Evolutionary conservation across 2,888 invertebrate species (phyloP).

Genomic region (Gymnosoma rotundatum): DNA sequence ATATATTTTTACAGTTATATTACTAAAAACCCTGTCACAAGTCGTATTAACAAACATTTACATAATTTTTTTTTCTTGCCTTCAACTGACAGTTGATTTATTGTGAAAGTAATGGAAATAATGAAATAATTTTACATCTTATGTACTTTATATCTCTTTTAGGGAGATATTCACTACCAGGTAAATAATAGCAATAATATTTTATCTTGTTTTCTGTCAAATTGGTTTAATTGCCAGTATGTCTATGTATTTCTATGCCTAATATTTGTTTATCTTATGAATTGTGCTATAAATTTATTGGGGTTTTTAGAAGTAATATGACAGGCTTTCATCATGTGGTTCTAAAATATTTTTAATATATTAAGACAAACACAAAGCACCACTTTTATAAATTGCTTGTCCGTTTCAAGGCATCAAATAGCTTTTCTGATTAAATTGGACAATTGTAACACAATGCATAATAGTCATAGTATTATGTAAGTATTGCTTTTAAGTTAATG

Average conservation of each 20-base stretch:
- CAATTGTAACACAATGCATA: too few species aligned
- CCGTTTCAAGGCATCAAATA: background rate
- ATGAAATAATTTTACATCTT: conserved; percentile 42
- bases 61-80: conserved; percentile 58
- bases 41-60: conserved; percentile 59
- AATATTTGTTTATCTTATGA: background rate
- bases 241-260: conserved; percentile 1
- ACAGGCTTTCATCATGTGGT: conserved; percentile 20
- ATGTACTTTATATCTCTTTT: background rate
- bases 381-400: background rate
- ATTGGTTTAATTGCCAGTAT: conserved; percentile 10
- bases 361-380: background rate
- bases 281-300: background rate
- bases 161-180: background rate
- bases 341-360: conserved; percentile 4
- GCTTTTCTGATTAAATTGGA: too few species aligned
- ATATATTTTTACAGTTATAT: too few species aligned
- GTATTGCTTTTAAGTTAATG: too few species aligned
- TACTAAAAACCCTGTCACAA: conserved; percentile 48
- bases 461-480: too few species aligned
- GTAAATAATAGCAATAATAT: background rate
- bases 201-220: conserved; percentile 24
- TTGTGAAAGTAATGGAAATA: conserved; percentile 43
- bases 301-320: background rate
- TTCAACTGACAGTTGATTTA: conserved; percentile 60